Percentiles rank a stretch among this genome's conserved stretches.
phyloP scores from a whole-genome alignment of 2,888 invertebrate species.

The Molorchus minor region DNA sequence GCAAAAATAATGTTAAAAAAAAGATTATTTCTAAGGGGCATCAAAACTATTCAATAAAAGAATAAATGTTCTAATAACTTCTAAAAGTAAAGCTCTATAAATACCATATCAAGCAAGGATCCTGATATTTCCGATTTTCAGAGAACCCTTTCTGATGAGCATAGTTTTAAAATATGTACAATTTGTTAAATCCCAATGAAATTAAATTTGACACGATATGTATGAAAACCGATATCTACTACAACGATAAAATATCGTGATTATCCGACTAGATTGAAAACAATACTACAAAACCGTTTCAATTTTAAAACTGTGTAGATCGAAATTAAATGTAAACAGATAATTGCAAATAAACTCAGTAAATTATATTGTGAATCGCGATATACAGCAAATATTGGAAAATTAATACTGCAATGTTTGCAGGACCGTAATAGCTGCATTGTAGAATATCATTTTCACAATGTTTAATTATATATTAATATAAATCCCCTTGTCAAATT shows the following conservation, averaged over 20 bases:
- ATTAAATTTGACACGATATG: conserved; percentile 4
- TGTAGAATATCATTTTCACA: not conserved
- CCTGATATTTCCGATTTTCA: no score
- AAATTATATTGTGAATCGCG: conserved; percentile 31
- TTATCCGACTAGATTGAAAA: not conserved
- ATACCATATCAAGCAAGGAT: no score
- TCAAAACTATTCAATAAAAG: no score
- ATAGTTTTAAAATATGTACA: no score
- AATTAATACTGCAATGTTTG: conserved; percentile 13
- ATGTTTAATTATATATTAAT: conserved; percentile 6
- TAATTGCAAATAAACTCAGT: conserved; percentile 34
- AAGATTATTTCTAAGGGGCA: no score
- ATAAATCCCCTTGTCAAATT: conserved; percentile 14
- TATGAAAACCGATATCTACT: conserved; percentile 5
- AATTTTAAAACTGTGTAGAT: conserved; percentile 19
- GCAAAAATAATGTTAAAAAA: no score
- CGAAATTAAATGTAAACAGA: conserved; percentile 40
- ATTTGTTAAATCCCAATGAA: no score
- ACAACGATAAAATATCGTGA: conserved; percentile 6
- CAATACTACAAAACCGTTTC: conserved; percentile 5
- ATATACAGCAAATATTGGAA: conserved; percentile 28
- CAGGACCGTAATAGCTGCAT: not conserved
- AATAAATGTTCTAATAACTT: no score
- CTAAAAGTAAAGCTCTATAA: no score
- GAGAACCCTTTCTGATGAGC: no score